Percentiles rank a stretch among this genome's conserved stretches.
These are phyloP conservation scores for Neoscelio sp. DNA, from an alignment of 2,888 invertebrate genomes.

Conservation along the genomic window DNA sequence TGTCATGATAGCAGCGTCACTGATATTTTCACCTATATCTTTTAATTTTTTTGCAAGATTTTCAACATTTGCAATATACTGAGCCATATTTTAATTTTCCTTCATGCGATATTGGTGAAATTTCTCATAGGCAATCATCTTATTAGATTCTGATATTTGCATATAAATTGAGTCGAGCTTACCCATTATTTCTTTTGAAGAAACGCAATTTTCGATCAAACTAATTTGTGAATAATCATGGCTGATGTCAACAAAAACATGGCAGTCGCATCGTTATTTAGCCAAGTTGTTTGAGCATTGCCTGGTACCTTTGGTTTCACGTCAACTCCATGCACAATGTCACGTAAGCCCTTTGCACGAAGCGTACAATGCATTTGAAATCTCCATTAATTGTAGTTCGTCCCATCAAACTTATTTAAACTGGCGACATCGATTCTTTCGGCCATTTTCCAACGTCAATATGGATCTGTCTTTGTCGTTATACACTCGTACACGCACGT, in stretches of 20 bases:
- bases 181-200: slow-evolving; percentile 28
- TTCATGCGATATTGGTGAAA: slow-evolving; percentile 35
- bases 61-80: slow-evolving; percentile 43
- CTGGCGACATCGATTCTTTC: slow-evolving; percentile 3
- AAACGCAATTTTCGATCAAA: slow-evolving; percentile 37
- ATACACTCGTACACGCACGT: no score
- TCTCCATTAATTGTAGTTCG: slow-evolving; percentile 28
- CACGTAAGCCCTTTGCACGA: slow-evolving; percentile 1
- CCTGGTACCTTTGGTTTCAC: neutral
- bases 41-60: slow-evolving; percentile 43
- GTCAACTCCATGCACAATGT: neutral
- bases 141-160: slow-evolving; percentile 40
- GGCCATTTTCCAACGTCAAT: no score
- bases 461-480: no score
- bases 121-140: slow-evolving; percentile 49
- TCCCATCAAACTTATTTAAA: slow-evolving; percentile 27
- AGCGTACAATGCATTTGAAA: no score
- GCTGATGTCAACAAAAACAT: slow-evolving; percentile 52
- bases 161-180: slow-evolving; percentile 47
- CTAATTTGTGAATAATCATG: slow-evolving; percentile 46
- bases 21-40: slow-evolving; percentile 40
- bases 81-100: slow-evolving; percentile 19
- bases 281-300: neutral
- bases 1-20: slow-evolving; percentile 51
- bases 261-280: slow-evolving; percentile 33